These are phyloP conservation scores for Eilema griseolum DNA, from an alignment of 2,888 invertebrate species.

Conservation along the genomic window DNA sequence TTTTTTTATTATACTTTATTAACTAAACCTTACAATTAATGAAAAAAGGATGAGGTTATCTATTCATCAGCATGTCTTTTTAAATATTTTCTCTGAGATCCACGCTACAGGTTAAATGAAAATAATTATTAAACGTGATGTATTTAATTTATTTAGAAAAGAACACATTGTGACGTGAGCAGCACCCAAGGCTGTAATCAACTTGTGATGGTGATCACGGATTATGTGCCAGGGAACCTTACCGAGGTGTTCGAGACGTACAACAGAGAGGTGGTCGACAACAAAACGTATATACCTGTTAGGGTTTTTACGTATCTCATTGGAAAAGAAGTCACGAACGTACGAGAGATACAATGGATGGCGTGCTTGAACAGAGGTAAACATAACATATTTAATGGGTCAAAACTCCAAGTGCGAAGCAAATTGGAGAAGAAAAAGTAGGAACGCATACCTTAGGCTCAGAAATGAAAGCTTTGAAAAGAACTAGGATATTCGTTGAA, in stretches of 20 bases:
- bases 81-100: too few relatives aligned
- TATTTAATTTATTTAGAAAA: conserved; percentile 56
- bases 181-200: conserved; percentile 93
- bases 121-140: not conserved
- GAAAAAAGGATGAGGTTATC: too few relatives aligned
- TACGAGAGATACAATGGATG: conserved; percentile 96
- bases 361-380: conserved; percentile 97
- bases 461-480: not conserved
- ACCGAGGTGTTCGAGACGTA: conserved; percentile 94
- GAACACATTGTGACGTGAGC: conserved; percentile 70
- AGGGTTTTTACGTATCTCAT: conserved; percentile 98
- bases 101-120: too few relatives aligned
- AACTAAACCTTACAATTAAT: too few relatives aligned
- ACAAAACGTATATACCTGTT: conserved; percentile 90
- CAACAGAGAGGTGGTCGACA: conserved; percentile 90
- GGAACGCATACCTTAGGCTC: not conserved
- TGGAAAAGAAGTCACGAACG: conserved; percentile 97
- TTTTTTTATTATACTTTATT: too few relatives aligned
- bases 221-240: conserved; percentile 96
- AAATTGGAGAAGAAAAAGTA: not conserved
- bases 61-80: too few relatives aligned
- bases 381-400: not conserved
- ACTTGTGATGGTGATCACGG: conserved; percentile 98
- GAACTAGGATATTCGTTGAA: not conserved
- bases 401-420: not conserved